Base-by-base conservation (phyloP, 2,113 vertebrate species). In the Penelope pileata region DNA sequence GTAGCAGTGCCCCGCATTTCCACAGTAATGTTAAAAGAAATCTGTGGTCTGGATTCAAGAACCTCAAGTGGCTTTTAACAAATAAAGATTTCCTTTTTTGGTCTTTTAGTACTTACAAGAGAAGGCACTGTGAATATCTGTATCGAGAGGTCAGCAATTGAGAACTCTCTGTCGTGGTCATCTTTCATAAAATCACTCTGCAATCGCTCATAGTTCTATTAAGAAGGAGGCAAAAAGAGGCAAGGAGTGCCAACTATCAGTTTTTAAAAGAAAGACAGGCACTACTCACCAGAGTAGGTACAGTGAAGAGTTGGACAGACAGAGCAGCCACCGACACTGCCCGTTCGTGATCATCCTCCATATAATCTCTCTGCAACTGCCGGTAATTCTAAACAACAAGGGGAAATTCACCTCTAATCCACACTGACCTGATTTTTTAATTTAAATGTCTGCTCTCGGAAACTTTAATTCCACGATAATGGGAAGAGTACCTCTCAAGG, bases 301-400 rank as follows among this genome's bases (percentile, higher is more conserved):
- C 99, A 70, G 99, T 99, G 99, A 99, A 99, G 98, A 99, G 98
- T 98, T 99, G 99, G 93, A 99, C 99, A 97, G 99, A 99, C 97
- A 99, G 98, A 97, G 99, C 99, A 94, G 99, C 99, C 98, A 99
- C 99, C 97, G 99, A 99, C 97, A 99, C 99, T 98, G 99, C 98
- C 96, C 99, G 98, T 96, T 99, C 99, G 96, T 99, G 99, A 98
- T 99, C 99, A 95, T 99, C 99, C 97, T 99, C 99, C 99, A 99
- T 99, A 98, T 99, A 99, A 98, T 99, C 99, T 98, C 98, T 99
- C 98, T 99, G 99, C 97, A 99, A 99, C 96, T 99, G 98, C 98
- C 98, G 98, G 98, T 99, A 99, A 98, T 99, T 99, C 99, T 99
- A 98, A 97, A 99, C 98, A 98, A 99, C 98, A 99, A 98, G 98